Conservation (phyloP, 53 echinoderm and acorn worm genomes). For the Holothuria leucospilota region DNA sequence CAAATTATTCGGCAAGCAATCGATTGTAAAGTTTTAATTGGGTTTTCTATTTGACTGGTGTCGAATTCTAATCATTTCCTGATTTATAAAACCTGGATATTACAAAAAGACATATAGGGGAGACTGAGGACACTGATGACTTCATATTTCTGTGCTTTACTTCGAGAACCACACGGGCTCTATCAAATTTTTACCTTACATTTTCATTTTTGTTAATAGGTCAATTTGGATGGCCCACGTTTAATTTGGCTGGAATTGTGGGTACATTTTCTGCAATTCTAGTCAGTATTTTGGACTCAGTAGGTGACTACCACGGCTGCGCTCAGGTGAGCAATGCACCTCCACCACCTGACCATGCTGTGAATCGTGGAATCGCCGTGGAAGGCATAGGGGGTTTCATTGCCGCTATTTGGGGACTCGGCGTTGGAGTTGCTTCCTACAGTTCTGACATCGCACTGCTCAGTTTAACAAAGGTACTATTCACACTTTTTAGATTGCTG, state of each 20-base stretch:
- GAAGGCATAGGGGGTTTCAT: neutral
- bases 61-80: no score
- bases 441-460: neutral
- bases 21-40: no score
- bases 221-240: neutral
- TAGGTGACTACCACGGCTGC: neutral
- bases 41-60: no score
- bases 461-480: neutral
- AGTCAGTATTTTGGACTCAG: constrained; percentile 5
- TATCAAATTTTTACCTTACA: no score
- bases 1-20: no score
- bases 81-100: no score
- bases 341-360: neutral
- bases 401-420: neutral
- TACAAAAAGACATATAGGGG: no score
- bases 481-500: neutral
- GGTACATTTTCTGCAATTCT: neutral
- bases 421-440: constrained; percentile 1
- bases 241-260: constrained; percentile 3
- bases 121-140: no score
- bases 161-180: no score
- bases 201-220: neutral
- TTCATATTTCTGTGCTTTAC: no score
- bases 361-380: constrained; percentile 2
- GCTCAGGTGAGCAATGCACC: neutral